phyloP scores from a whole-genome alignment of 2,113 vertebrate species.

The Arenaria interpres region DNA sequence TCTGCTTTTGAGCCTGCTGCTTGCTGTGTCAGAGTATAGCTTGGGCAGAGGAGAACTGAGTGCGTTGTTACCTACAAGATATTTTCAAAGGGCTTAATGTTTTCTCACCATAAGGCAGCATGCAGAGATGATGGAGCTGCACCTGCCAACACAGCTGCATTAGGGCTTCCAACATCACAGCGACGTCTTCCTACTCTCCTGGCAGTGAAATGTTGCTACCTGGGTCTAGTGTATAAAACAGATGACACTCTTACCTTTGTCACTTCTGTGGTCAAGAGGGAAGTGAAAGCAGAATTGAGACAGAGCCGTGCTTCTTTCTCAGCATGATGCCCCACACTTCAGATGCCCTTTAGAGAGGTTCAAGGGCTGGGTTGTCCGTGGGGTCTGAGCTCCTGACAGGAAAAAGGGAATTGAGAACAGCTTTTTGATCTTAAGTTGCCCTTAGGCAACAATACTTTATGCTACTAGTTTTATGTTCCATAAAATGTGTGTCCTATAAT shows the following conservation, averaged over 20 bases:
- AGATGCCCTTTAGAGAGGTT: neutral
- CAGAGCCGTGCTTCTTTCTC: neutral
- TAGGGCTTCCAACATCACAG: neutral
- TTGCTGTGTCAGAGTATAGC: neutral
- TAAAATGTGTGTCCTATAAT: neutral
- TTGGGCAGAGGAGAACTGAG: neutral
- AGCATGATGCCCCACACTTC: neutral
- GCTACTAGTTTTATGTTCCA: neutral
- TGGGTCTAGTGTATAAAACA: neutral
- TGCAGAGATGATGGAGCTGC: neutral
- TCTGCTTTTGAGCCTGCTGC: neutral
- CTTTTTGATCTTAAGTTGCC: neutral
- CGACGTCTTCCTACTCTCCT: neutral
- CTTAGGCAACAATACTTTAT: neutral
- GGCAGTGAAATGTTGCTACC: fast-evolving
- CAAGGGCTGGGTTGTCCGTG: neutral
- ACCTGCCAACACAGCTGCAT: neutral
- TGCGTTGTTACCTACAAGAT: neutral
- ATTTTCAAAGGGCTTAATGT: neutral
- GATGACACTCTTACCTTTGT: neutral
- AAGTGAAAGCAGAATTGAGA: neutral
- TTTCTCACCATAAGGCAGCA: fast-evolving
- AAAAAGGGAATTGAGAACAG: neutral
- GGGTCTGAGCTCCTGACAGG: neutral
- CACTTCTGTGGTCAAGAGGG: neutral